Evolutionary conservation across 2,113 vertebrate species (phyloP).

Genomic region (Phycodurus eques): DNA sequence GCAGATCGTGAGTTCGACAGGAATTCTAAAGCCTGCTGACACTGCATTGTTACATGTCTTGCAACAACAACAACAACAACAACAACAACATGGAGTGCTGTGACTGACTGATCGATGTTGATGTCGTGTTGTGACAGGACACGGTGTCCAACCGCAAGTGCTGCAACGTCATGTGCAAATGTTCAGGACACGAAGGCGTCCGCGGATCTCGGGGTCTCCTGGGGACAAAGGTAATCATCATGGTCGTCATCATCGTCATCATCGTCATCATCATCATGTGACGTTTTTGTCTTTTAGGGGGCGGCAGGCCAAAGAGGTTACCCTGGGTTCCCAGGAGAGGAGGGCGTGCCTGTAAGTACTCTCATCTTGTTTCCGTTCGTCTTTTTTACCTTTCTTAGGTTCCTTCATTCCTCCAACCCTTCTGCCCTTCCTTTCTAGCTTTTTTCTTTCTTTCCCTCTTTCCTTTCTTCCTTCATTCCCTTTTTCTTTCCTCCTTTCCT

Average conservation of each 20-base stretch:
- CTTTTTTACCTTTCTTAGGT: not conserved
- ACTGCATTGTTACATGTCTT: not conserved
- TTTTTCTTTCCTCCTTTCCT: too few relatives aligned
- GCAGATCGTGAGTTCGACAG: slow-evolving; percentile 78
- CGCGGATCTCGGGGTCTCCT: slow-evolving; percentile 65
- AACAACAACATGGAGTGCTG: not conserved
- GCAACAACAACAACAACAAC: too few relatives aligned
- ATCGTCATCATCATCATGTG: not conserved
- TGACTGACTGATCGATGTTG: not conserved
- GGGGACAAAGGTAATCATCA: slow-evolving; percentile 75
- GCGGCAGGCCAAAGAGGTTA: slow-evolving; percentile 66
- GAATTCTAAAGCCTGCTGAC: not conserved
- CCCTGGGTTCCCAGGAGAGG: slow-evolving; percentile 81
- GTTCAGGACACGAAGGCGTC: slow-evolving; percentile 76
- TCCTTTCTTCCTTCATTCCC: too few relatives aligned
- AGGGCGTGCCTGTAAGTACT: slow-evolving; percentile 79
- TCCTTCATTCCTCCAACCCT: not conserved
- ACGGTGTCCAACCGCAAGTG: slow-evolving; percentile 77
- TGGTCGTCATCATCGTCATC: not conserved
- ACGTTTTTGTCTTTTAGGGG: slow-evolving; percentile 70
- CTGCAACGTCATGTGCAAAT: slow-evolving; percentile 79
- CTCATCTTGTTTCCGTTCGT: not conserved
- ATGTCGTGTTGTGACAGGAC: slow-evolving; percentile 54
- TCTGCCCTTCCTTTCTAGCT: too few relatives aligned
- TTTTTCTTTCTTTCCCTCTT: too few relatives aligned